Conservation (phyloP, 2,113 vertebrate genomes). For the Cinclus mexicanus region DNA sequence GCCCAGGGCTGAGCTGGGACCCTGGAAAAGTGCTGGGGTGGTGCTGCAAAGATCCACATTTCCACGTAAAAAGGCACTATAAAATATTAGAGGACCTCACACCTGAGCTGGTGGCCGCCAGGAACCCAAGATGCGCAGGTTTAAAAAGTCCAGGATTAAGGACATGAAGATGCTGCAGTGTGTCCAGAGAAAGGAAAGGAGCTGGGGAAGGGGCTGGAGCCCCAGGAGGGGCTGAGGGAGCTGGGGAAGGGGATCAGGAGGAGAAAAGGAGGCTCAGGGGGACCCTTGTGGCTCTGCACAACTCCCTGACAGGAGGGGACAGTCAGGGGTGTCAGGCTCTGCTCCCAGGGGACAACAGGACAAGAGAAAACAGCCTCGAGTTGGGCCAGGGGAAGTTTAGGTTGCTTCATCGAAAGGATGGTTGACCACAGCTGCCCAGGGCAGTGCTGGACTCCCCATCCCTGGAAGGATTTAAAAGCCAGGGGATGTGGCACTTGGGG, state of each 20-base stretch:
- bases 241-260: background rate
- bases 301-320: background rate
- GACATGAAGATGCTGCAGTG: rapidly evolving
- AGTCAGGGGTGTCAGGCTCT: rapidly evolving
- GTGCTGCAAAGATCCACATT: background rate
- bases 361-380: rapidly evolving
- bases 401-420: background rate
- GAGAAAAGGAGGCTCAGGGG: background rate
- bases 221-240: background rate
- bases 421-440: background rate
- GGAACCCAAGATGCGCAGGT: background rate
- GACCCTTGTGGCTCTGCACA: background rate
- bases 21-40: rapidly evolving
- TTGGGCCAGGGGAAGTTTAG: rapidly evolving
- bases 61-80: rapidly evolving
- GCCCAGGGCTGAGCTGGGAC: background rate
- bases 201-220: background rate
- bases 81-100: rapidly evolving
- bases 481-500: background rate
- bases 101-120: background rate
- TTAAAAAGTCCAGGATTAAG: background rate
- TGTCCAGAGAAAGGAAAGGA: background rate
- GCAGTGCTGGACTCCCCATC: background rate
- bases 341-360: background rate
- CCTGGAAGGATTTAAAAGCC: background rate